These are phyloP conservation scores for Meandrusa payeni DNA, from an alignment of 2,888 invertebrate genomes.

Conservation along the genomic window DNA sequence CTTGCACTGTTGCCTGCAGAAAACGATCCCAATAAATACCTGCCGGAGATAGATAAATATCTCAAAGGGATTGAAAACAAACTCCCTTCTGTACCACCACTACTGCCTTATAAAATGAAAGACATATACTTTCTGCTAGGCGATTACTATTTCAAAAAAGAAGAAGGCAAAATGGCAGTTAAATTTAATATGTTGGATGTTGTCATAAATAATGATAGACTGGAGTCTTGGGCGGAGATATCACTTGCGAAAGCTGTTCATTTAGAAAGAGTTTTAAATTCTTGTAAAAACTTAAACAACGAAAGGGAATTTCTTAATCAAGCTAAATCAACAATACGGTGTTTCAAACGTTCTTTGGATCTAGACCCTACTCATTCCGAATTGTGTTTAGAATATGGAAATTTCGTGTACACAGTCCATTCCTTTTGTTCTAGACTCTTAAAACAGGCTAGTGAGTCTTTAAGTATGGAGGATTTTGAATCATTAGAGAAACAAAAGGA, in stretches of 20 bases:
- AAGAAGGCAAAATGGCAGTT: constrained; percentile 87
- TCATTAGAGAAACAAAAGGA: constrained; percentile 88
- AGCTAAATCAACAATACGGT: constrained; percentile 87
- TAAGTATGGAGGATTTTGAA: constrained; percentile 88
- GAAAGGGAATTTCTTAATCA: constrained; percentile 85
- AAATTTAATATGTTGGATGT: constrained; percentile 92
- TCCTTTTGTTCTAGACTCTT: constrained; percentile 93
- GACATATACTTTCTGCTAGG: constrained; percentile 94
- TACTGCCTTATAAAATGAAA: constrained; percentile 82
- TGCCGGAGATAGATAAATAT: constrained; percentile 83
- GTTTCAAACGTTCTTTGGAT: constrained; percentile 90
- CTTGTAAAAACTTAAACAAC: constrained; percentile 81
- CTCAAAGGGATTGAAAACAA: constrained; percentile 82
- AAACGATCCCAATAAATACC: constrained; percentile 83
- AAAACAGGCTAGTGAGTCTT: constrained; percentile 88
- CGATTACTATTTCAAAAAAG: constrained; percentile 95
- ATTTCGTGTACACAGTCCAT: constrained; percentile 93
- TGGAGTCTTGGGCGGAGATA: constrained; percentile 96
- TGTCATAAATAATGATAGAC: constrained; percentile 87
- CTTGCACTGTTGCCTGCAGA: constrained; percentile 85
- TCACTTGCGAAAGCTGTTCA: constrained; percentile 89
- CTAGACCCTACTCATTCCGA: constrained; percentile 87
- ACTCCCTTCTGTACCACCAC: constrained; percentile 74
- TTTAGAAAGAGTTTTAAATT: constrained; percentile 90
- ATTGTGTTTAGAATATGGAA: constrained; percentile 95